phyloP scores from a whole-genome alignment of 2,113 vertebrate genomes.

The Entelurus aequoreus region DNA sequence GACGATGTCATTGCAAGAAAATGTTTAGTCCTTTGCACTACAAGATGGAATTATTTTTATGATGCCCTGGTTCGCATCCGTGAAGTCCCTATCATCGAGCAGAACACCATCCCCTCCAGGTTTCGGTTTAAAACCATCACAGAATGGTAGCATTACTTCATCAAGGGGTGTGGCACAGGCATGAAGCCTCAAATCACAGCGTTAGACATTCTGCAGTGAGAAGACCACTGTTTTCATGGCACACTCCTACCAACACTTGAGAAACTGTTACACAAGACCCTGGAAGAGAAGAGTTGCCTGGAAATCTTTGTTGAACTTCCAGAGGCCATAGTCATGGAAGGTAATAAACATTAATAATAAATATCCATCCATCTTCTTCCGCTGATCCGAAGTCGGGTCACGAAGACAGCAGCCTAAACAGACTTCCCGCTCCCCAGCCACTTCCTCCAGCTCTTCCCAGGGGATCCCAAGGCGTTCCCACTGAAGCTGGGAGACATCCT shows the following conservation, averaged over 20 bases:
- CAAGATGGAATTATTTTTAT: background rate
- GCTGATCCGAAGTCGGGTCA: no score
- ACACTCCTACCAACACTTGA: background rate
- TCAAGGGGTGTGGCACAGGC: background rate
- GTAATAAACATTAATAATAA: no score
- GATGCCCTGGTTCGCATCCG: background rate
- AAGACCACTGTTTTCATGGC: background rate
- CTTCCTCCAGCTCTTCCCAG: no score
- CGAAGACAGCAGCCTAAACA: no score
- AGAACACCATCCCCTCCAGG: background rate
- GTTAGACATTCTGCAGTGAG: no score
- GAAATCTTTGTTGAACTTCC: background rate
- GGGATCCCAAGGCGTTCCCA: no score
- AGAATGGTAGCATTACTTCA: background rate
- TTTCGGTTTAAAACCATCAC: background rate
- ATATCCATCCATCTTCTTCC: no score
- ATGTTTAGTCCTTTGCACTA: background rate
- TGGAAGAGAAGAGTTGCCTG: background rate
- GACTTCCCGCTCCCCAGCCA: no score
- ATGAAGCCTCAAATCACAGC: no score
- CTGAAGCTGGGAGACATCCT: no score
- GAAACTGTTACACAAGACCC: background rate
- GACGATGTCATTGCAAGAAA: no score
- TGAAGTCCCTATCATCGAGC: background rate
- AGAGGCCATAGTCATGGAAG: background rate